phyloP scores from a whole-genome alignment of 2,888 invertebrate species.

The Steromphala cineraria region DNA sequence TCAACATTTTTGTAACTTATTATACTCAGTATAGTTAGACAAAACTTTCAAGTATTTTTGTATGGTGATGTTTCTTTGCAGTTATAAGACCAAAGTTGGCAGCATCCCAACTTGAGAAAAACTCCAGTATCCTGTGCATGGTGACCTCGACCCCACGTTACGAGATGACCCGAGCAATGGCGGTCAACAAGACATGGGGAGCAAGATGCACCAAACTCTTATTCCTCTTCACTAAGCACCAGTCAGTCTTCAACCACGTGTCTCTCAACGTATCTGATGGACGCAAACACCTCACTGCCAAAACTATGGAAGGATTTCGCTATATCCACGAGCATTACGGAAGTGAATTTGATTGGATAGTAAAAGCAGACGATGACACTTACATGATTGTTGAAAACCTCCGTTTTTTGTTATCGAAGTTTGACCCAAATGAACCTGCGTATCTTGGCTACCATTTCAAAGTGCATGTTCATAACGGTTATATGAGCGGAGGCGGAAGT shows the following conservation, averaged over 20 bases:
- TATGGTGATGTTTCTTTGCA: too few species aligned
- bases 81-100: too few species aligned
- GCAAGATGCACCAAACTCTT: constrained; percentile 81
- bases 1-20: too few species aligned
- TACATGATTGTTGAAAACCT: constrained; percentile 96
- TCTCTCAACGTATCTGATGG: constrained; percentile 89
- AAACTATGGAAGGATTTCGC: constrained; percentile 93
- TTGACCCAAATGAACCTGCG: constrained; percentile 84
- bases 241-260: constrained; percentile 84
- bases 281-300: constrained; percentile 93
- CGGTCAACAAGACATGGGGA: constrained; percentile 96
- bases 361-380: constrained; percentile 98
- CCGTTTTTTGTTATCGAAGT: constrained; percentile 87
- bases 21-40: too few species aligned
- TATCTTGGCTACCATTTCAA: constrained; percentile 81
- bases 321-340: constrained; percentile 89
- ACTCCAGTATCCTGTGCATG: constrained; percentile 94
- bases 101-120: constrained; percentile 78
- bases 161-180: constrained; percentile 89
- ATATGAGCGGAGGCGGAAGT: constrained; percentile 75
- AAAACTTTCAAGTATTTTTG: too few species aligned
- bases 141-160: constrained; percentile 93
- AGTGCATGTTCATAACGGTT: constrained; percentile 67
- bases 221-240: constrained; percentile 77
- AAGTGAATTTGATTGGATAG: constrained; percentile 91